These are phyloP conservation scores for Lepidocyrtinus sp. DNA, from an alignment of 2,888 invertebrate species.

Conservation along the genomic window DNA sequence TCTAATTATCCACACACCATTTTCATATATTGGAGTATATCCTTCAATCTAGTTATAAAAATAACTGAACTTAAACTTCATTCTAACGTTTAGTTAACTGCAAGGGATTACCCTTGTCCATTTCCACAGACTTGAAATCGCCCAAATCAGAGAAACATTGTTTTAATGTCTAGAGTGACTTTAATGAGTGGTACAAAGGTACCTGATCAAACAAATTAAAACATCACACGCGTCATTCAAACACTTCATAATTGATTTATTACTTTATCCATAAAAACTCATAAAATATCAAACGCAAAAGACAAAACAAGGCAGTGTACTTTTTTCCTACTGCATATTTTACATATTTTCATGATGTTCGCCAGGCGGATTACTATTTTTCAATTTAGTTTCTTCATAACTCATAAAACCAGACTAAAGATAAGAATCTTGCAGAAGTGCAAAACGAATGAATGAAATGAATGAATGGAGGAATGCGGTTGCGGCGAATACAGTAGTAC, in stretches of 20 bases:
- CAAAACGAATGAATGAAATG: background rate
- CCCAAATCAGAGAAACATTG: background rate
- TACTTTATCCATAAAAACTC: background rate
- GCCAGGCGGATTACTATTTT: too few species aligned
- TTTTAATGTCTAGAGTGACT: background rate
- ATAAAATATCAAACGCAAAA: too few species aligned
- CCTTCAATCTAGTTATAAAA: background rate
- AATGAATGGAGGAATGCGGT: background rate
- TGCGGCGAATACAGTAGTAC: too few species aligned
- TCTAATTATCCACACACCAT: background rate
- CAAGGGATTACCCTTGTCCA: slow-evolving; percentile 2
- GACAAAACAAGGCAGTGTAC: too few species aligned
- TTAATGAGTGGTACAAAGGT: background rate
- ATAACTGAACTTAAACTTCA: slow-evolving; percentile 7
- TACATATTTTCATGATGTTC: too few species aligned
- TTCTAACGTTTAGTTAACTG: background rate
- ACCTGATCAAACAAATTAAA: background rate
- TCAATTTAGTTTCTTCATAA: background rate
- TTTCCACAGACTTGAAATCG: slow-evolving; percentile 2
- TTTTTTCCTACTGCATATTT: too few species aligned
- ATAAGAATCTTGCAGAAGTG: background rate
- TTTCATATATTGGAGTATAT: background rate
- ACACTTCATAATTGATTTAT: background rate
- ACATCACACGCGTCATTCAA: background rate
- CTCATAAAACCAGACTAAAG: background rate